Evolutionary conservation across 1,140 invertebrate species (phyloP).

Genomic region (Drosophila sp.): DNA sequence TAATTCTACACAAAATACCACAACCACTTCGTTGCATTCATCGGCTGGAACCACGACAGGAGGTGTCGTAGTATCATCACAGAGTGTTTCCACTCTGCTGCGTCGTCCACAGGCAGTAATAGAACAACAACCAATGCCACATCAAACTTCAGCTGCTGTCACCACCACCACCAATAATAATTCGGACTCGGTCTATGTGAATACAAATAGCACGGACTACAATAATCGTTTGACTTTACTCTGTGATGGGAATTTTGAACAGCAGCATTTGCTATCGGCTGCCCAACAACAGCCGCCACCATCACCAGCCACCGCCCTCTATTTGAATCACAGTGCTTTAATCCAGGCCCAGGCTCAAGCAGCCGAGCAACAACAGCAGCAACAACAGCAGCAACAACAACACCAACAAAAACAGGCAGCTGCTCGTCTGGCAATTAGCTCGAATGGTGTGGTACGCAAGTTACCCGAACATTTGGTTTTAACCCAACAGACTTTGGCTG

Average conservation of each 20-base stretch:
- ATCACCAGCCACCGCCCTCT: slow-evolving; percentile 68
- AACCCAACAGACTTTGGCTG: slow-evolving; percentile 57
- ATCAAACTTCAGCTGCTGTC: slow-evolving; percentile 14
- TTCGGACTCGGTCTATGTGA: slow-evolving; percentile 72
- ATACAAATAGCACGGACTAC: slow-evolving; percentile 64
- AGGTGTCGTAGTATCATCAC: slow-evolving; percentile 7
- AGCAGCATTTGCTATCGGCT: slow-evolving; percentile 63
- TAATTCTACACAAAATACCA: slow-evolving; percentile 74
- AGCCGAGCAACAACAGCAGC: slow-evolving; percentile 30
- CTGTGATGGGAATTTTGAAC: slow-evolving; percentile 68
- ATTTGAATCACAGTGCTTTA: slow-evolving; percentile 71
- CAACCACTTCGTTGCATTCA: slow-evolving; percentile 75
- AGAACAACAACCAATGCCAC: slow-evolving; percentile 61
- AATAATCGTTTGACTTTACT: slow-evolving; percentile 71
- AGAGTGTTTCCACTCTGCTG: slow-evolving; percentile 29
- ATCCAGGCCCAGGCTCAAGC: slow-evolving; percentile 62
- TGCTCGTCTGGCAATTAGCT: slow-evolving; percentile 60
- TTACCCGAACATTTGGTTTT: slow-evolving; percentile 79
- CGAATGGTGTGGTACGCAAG: slow-evolving; percentile 75
- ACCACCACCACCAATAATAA: slow-evolving; percentile 53
- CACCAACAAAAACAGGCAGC: slow-evolving; percentile 25
- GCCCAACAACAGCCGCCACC: slow-evolving; percentile 70
- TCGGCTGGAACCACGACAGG: slow-evolving; percentile 48
- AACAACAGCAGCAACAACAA: slow-evolving; percentile 31
- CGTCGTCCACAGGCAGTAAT: slow-evolving; percentile 56